Evolutionary conservation across 2,113 vertebrate species (phyloP).

Genomic region (Trichomycterus rosablanca): DNA sequence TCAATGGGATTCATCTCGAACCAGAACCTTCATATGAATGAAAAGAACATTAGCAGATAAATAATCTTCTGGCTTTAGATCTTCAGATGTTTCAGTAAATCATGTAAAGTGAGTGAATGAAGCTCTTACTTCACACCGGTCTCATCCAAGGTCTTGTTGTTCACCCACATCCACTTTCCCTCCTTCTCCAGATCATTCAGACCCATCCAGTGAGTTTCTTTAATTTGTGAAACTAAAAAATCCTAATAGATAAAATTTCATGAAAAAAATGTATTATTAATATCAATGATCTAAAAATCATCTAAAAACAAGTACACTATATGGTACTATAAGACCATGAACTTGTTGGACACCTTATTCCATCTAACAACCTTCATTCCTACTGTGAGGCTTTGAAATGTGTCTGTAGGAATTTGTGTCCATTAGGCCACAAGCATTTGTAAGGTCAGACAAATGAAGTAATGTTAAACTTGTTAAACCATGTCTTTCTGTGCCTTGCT

Average conservation of each 20-base stretch:
- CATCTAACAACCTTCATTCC: no score
- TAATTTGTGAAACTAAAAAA: slow-evolving; percentile 6
- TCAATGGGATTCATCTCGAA: not conserved
- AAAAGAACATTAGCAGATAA: not conserved
- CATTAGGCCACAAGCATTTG: no score
- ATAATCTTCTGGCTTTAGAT: not conserved
- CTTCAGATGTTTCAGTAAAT: not conserved
- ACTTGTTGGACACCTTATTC: no score
- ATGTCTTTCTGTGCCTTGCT: no score
- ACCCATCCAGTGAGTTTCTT: slow-evolving; percentile 37
- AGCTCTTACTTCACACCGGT: slow-evolving; percentile 22
- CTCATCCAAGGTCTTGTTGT: slow-evolving; percentile 18
- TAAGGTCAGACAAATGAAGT: no score
- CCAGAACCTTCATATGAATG: slow-evolving; percentile 28
- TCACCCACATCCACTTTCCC: slow-evolving; percentile 40
- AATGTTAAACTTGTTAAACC: no score
- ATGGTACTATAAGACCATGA: no score
- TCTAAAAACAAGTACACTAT: no score
- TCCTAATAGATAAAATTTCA: slow-evolving; percentile 9
- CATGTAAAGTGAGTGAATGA: not conserved
- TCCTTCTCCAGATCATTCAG: slow-evolving; percentile 41
- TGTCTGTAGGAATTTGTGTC: no score
- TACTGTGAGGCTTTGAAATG: no score
- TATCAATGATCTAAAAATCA: not conserved
- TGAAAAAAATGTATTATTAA: not conserved